These are phyloP conservation scores for Urophycis tenuis DNA, from an alignment of 2,797 vertebrate genomes.

Conservation along the genomic window DNA sequence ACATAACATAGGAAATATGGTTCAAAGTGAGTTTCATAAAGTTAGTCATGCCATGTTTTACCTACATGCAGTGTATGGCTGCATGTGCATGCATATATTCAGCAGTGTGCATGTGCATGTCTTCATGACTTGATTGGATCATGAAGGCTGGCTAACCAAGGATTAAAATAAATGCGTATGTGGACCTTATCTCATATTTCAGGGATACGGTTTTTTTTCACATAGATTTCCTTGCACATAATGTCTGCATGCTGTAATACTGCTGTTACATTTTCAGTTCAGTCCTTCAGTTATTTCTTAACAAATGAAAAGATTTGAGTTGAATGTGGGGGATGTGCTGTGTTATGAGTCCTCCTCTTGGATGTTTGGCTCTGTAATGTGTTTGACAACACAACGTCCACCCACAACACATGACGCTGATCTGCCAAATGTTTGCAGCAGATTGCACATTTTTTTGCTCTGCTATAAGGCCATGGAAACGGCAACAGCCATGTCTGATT, in stretches of 20 bases:
- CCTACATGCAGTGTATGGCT: too few species aligned
- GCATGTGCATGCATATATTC: conserved; percentile 18
- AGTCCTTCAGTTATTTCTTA: neutral
- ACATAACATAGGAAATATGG: neutral
- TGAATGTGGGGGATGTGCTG: neutral
- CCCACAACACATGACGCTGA: neutral
- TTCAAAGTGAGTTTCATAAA: neutral
- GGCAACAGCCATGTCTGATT: neutral
- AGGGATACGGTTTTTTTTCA: neutral
- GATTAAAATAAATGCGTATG: neutral
- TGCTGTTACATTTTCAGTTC: neutral
- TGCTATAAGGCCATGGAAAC: neutral
- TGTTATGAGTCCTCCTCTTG: neutral
- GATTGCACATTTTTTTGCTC: neutral
- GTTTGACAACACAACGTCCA: neutral
- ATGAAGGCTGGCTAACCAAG: neutral
- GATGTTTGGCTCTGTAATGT: neutral
- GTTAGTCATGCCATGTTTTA: neutral
- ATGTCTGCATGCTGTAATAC: neutral
- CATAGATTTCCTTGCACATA: neutral
- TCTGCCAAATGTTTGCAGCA: neutral
- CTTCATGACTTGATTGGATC: neutral
- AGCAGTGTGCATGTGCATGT: conserved; percentile 14
- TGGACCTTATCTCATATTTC: neutral
- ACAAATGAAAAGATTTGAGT: neutral